These are phyloP conservation scores for Meiosimyza decipiens DNA, from an alignment of 2,888 invertebrate species.

Conservation along the genomic window DNA sequence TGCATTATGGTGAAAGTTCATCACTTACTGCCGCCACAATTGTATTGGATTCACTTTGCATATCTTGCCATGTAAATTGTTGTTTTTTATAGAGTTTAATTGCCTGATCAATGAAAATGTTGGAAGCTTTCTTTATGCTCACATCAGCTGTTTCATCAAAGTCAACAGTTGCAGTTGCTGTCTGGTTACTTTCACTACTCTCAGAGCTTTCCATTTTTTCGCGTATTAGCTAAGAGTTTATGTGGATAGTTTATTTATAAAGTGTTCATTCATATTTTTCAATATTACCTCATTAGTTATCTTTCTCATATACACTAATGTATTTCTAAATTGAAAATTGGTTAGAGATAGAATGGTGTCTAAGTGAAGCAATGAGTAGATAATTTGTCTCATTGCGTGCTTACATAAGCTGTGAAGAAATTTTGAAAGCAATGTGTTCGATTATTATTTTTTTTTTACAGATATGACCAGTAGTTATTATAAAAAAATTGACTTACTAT, in stretches of 20 bases:
- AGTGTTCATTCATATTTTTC: too few relatives aligned
- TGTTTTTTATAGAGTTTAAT: slow-evolving; percentile 36
- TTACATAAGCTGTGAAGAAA: too few relatives aligned
- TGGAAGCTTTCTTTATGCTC: slow-evolving; percentile 35
- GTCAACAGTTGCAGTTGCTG: neutral
- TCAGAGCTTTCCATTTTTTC: neutral
- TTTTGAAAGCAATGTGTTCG: too few relatives aligned
- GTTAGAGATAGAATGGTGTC: neutral
- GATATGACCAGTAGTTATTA: too few relatives aligned
- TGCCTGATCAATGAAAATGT: slow-evolving; percentile 43
- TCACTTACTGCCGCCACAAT: slow-evolving; percentile 41
- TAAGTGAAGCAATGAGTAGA: neutral
- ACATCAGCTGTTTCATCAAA: neutral
- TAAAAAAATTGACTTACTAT: slow-evolving; percentile 14
- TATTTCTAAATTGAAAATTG: neutral
- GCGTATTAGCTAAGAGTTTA: neutral
- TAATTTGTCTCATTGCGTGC: neutral
- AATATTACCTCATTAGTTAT: neutral
- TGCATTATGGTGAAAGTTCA: neutral
- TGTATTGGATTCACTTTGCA: slow-evolving; percentile 41
- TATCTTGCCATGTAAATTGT: slow-evolving; percentile 40
- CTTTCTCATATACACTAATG: neutral
- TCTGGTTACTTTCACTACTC: neutral
- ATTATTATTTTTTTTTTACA: too few relatives aligned
- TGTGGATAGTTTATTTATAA: too few relatives aligned